Evolutionary conservation across 2,797 vertebrate genomes (phyloP), one percentile per base, ranked within the genome.

Genomic region (Urophycis tenuis): DNA sequence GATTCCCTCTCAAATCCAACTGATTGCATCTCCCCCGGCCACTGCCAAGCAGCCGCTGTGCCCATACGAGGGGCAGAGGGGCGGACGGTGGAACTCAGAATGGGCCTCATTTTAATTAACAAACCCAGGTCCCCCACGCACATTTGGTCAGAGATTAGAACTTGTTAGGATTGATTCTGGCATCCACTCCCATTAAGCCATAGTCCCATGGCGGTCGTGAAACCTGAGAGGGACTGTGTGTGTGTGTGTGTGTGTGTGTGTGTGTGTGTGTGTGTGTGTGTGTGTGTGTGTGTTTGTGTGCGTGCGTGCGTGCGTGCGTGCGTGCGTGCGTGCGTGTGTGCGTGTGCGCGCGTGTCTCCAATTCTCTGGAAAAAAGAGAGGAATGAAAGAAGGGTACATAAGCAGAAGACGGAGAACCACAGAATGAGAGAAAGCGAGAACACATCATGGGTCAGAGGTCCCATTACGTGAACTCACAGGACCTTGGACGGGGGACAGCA

Each of bases 131-230:
- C 83, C 82, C 82, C 82, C 85, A 80, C 2, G 74, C 77, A 84
- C 88, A 86, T 88, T 88, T 32, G 33, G 83, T 89, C 88, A 88
- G 87, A 86, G 88, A 91, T 90, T 89, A 90, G 89, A 92, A 89
- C 87, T 88, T 5, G 45, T 91, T 90, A 90, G 82, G 81, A 91
- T 89, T 86, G 88, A 92, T 91, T 87, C 49, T 79, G 86, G 85
- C 81, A 82, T 86, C 85, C 77, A 80, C 64, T 67, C 75, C 74
- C 73, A 87, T 88, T 88, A 85, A 85, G 78, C 84, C 74, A 75
- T 32, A 34, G 81, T 73, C 80, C 80, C 79, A 36, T 39, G 25
- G 64, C 75, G 75, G 75, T 72, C 74, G 78, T 80, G 69, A 75
- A 76, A 79, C 41, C 41, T 45, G 77, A 19, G 73, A 77, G 35